Evolutionary conservation across 92 coral and sea anemone genomes (phyloP), one percentile per base, ranked within the genome.

Genomic region (Zoanthus sociatus): DNA sequence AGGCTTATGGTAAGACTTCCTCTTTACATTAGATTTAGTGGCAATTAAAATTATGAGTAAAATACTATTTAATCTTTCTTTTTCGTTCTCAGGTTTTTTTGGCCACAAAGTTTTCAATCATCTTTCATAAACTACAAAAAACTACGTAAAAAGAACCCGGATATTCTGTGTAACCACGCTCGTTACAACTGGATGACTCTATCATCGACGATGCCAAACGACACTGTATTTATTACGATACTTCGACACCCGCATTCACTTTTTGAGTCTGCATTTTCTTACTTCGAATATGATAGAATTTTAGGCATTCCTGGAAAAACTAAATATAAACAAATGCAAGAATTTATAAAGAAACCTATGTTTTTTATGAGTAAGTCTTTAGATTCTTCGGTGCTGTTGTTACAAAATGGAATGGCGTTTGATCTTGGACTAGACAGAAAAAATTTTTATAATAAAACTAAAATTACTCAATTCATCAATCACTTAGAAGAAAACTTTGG

Each of bases 401-500:
- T 88, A 42, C 76, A 85, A 7, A 88, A 88, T 60, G 91, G 91
- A 11, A 88, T 88, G 91, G 54, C 74, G 42, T 88, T 88, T 73
- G 91, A 88, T 21, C 67, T 88, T 20, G 91, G 91, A 31, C 73
- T 88, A 48, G 76, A 88, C 58, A 75, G 53, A 60, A 10, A 73
- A 17, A 26, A 88, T 32, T 82, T 56, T 54, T 66, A 82, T 11
- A 73, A 88, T 50, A 46, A 50, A 63, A 30, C 10, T 21, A 51
- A 82, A 47, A 82, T 74, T n/a, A 63, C 21, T 6, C 15, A 71
- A 37, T 61, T 45, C 47, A 71, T 88, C 20, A 30, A 21, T 21
- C 78, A 50, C 9, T 63, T 88, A 56, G 68, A 79, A 21, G 77
- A 71, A 7, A 77, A 88, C 20, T 88, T 88, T 51, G 54, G 83